Percentiles rank a stretch among this genome's conserved stretches.
Conservation (phyloP, 2,888 invertebrate genomes). For the Blastobasis lacticolella region DNA sequence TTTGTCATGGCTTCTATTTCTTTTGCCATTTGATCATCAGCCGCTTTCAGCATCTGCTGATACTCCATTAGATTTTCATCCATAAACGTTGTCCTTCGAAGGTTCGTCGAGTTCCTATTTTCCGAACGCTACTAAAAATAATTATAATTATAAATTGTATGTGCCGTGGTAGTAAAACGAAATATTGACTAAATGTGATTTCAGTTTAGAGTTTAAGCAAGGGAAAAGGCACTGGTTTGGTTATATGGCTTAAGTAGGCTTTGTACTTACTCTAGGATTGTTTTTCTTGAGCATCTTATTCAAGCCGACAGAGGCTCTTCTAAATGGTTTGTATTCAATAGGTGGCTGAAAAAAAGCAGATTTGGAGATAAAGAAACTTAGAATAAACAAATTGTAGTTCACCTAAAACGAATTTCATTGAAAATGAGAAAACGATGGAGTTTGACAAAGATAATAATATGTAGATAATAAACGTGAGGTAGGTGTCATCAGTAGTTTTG, state of each 20-base stretch:
- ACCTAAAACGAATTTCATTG: no score
- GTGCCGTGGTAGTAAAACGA: no score
- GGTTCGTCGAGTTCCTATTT: conserved; percentile 43
- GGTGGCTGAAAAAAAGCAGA: conserved; percentile 33
- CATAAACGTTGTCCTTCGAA: conserved; percentile 78
- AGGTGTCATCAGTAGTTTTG: no score
- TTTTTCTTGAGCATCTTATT: conserved; percentile 53
- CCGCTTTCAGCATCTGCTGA: conserved; percentile 78
- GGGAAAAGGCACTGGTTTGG: no score
- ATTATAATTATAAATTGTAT: conserved; percentile 9
- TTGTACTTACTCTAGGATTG: conserved; percentile 48
- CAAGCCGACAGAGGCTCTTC: conserved; percentile 62
- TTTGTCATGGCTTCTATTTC: conserved; percentile 90
- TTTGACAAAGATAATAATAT: no score
- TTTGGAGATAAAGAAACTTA: conserved; percentile 1
- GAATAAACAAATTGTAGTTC: no score
- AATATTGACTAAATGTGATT: no score
- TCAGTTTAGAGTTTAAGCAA: no score
- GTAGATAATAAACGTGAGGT: no score
- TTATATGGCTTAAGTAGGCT: no score
- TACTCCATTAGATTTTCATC: conserved; percentile 78
- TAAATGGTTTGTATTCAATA: conserved; percentile 55
- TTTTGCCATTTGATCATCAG: conserved; percentile 84
- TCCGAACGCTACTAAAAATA: conserved; percentile 69
- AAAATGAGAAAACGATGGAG: no score